Percentiles rank a stretch among this genome's conserved stretches.
Evolutionary conservation across 2,797 vertebrate genomes (phyloP).

Genomic region (Chelon auratus): DNA sequence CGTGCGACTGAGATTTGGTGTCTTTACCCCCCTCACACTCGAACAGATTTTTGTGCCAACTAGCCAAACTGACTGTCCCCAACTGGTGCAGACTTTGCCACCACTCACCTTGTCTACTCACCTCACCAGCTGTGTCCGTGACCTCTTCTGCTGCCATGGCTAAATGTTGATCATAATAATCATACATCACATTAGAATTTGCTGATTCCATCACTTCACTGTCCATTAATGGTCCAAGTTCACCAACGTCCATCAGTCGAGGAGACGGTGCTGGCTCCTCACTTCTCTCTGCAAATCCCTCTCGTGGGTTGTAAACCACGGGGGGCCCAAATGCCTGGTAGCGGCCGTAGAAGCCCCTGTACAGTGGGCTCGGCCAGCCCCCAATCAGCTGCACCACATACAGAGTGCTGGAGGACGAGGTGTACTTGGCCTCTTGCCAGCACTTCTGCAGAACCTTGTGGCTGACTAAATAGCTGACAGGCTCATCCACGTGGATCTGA

Average conservation of each 20-base stretch:
- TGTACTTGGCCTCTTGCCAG: constrained; percentile 78
- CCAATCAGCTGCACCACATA: constrained; percentile 82
- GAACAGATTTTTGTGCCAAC: no score
- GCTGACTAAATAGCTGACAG: background rate
- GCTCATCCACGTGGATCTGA: constrained; percentile 84
- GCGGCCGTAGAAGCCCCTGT: constrained; percentile 80
- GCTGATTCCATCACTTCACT: background rate
- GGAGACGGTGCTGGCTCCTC: background rate
- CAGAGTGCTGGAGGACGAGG: constrained; percentile 70
- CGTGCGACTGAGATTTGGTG: no score
- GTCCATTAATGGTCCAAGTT: background rate
- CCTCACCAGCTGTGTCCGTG: background rate
- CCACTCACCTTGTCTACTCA: background rate
- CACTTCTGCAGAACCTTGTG: constrained; percentile 80
- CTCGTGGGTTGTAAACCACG: constrained; percentile 47
- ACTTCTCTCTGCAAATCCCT: background rate
- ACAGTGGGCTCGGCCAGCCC: constrained; percentile 51
- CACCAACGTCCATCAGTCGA: background rate
- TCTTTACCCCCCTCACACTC: no score
- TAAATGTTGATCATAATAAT: constrained; percentile 34
- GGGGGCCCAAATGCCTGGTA: constrained; percentile 74
- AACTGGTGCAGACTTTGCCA: no score
- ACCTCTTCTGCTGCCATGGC: background rate
- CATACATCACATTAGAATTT: constrained; percentile 10
- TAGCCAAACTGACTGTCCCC: no score